Conservation (phyloP, 1,140 invertebrate species). For the Drosophila nigromelanica region DNA sequence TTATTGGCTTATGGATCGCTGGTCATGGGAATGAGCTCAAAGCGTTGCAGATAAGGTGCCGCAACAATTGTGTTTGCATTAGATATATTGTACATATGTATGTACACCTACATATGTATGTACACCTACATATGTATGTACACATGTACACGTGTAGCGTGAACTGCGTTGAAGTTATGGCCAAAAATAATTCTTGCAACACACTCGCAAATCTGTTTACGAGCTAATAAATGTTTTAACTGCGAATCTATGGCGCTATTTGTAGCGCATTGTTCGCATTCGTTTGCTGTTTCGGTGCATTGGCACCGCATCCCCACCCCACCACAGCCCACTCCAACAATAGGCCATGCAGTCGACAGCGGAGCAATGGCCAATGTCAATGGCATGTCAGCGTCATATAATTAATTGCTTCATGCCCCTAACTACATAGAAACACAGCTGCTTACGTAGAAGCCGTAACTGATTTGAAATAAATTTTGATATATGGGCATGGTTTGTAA, state of each 20-base stretch:
- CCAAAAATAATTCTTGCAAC: slow-evolving; percentile 9
- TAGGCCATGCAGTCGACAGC: not conserved
- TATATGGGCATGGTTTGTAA: slow-evolving; percentile 26
- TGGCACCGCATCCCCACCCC: not conserved
- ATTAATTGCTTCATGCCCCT: slow-evolving; percentile 26
- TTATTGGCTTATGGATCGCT: slow-evolving; percentile 1
- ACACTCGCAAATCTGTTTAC: slow-evolving; percentile 56
- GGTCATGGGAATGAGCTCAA: slow-evolving; percentile 30
- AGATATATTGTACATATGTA: slow-evolving; percentile 1
- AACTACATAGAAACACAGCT: not conserved
- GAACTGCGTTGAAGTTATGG: not conserved
- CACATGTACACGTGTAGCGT: too few species aligned
- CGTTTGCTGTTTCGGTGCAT: not conserved
- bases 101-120: not conserved
- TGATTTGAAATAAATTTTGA: slow-evolving; percentile 49
- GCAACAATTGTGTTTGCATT: slow-evolving; percentile 25
- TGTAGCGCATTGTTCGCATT: slow-evolving; percentile 13
- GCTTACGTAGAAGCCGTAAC: not conserved
- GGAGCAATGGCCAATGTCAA: slow-evolving; percentile 47
- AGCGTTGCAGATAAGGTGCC: slow-evolving; percentile 22
- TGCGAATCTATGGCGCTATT: slow-evolving; percentile 47
- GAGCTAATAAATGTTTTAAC: slow-evolving; percentile 65
- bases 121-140: not conserved
- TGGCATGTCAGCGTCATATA: slow-evolving; percentile 53
- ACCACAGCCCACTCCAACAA: not conserved